Conservation (phyloP, 2,888 invertebrate species). For the Apodemia duryi region DNA sequence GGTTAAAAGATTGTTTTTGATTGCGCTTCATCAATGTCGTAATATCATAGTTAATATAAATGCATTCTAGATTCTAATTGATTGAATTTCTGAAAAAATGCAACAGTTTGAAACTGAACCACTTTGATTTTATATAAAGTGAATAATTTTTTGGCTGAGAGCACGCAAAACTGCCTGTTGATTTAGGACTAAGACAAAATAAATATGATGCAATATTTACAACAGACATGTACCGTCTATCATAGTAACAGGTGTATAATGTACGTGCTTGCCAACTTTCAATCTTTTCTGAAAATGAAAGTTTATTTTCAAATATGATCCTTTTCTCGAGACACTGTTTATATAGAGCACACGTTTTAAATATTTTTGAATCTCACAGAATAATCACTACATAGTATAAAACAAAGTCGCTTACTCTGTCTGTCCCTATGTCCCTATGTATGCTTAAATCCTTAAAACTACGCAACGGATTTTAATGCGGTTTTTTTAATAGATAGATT, state of each 20-base stretch:
- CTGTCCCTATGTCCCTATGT: too few species aligned
- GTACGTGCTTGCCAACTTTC: constrained; percentile 3
- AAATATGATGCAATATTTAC: constrained; percentile 9
- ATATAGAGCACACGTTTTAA: too few species aligned
- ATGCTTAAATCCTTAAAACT: too few species aligned
- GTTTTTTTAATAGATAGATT: too few species aligned
- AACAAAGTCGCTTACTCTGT: too few species aligned
- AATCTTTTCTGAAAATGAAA: background rate
- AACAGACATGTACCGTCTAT: background rate
- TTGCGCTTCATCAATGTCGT: too few species aligned
- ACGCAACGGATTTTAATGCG: too few species aligned
- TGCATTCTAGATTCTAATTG: too few species aligned
- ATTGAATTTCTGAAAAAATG: background rate
- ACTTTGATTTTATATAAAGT: background rate
- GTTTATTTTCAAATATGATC: background rate
- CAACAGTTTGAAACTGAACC: background rate
- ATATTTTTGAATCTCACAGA: too few species aligned
- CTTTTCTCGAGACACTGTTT: background rate
- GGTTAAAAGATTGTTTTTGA: too few species aligned
- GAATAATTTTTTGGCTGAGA: background rate
- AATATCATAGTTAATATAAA: too few species aligned
- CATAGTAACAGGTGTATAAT: constrained; percentile 7
- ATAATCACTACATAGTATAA: too few species aligned
- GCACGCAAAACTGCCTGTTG: background rate
- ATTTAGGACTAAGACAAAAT: background rate